Evolutionary conservation across 2,888 invertebrate genomes (phyloP), one percentile per base, ranked within the genome.

Genomic region (Plebejus melissa): DNA sequence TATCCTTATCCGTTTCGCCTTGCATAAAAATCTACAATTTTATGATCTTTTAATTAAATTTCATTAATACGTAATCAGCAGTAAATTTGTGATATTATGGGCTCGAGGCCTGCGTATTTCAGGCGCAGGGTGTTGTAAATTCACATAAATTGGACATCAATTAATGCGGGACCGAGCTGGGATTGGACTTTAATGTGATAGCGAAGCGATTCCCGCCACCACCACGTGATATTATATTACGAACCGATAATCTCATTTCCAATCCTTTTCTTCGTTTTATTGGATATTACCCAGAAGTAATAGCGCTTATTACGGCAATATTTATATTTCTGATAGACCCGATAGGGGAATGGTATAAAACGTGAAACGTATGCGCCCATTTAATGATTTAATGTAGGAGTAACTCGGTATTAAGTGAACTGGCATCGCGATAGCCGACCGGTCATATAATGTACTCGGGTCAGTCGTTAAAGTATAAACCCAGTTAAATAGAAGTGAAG

Each of bases 131-230:
- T 80, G 80, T 81, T 81, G 82, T 84, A 86, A 86, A 85, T 82
- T 82, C 79, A 78, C 82, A 84, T 86, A 85, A 85, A 86, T 86
- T 88, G 84, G 82, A 85, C 84, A 86, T 86, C 85, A 87, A 87
- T 88, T 88, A 88, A 88, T 86, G 81, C 81, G 81, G 83, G 81
- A 82, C 83, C 78, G 77, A 79, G 79, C 81, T 83, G 83, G 84
- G 84, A 82, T 83, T 83, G 75, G 74, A 88, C 87, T 80, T 87
- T 89, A 88, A 90, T 87, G 86, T 86, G 86, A 88, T 87, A 85
- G 84, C 82, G 76, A 86, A 85, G 80, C 83, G 84, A 86, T 85
- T 89, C 80, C 84, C 83, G 84, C 83, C 80, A 79, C 83, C 80
- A 79, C 80, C 78, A 76, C 81, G 78, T 83, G 80, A 84, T 85